Evolutionary conservation across 2,113 vertebrate species (phyloP), one percentile per base, ranked within the genome.

Genomic region (Laterallus jamaicensis): DNA sequence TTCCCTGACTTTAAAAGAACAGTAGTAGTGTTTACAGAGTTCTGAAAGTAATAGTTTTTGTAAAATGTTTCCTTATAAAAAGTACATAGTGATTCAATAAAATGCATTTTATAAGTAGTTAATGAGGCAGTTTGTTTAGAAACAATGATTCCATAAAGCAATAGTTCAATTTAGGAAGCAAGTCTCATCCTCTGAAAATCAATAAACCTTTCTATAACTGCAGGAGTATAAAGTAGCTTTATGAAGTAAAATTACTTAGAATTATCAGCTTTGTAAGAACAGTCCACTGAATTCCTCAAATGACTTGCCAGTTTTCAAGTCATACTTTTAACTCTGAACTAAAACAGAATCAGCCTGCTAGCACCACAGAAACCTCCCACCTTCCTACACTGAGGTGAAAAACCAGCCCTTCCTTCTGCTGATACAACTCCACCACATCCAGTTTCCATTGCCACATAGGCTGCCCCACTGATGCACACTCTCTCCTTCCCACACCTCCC

Each of bases 151-250:
- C 91, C 56, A 37, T 19, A 44, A 11, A 68, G 49, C 2, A 4
- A 73, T 15, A 79, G 21, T 88, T 82, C 50, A 66, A 47, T 60
- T 74, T 49, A 47, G 42, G 56, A 74, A 92, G 71, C 28, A 77
- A 74, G 11, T 16, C 44, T 91, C 82, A 69, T 22, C 29, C 75
- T 82, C 76, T 85, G 20, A 92, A 93, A 90, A 94, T 74, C 85
- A 86, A 5, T 60, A 82, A 69, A 13, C 7, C 37, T 74, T 80
- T 62, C 85, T 42, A 11, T 71, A 86, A 86, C 18, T 67, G 14
- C 47, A 78, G 44, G n/a, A 55, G 15, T 9, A 49, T 32, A 59
- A 96, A 90, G 58, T 22, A 93, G 22, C 47, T 81, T 50, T 78
- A 68, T 35, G 39, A 86, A 91, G 60, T 44, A 83, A 88, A 92